These are phyloP conservation scores for Capricornis sumatraensis DNA, from an alignment of 2,113 vertebrate species.

Conservation along the genomic window DNA sequence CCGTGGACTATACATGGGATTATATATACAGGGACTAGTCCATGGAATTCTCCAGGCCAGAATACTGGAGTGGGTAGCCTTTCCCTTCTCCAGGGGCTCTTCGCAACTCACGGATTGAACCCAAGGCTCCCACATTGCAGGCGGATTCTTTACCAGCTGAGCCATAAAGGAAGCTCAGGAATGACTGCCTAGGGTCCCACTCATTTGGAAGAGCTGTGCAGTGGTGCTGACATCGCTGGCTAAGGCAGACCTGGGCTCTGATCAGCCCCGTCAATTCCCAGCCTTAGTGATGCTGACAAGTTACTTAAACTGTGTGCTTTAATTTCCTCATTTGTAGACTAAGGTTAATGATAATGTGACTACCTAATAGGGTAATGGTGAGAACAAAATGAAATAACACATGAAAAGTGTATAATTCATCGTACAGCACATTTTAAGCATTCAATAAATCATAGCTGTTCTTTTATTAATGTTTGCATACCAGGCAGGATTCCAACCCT, in stretches of 20 bases:
- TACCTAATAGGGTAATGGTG: background rate
- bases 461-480: conserved; percentile 8
- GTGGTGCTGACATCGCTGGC: background rate
- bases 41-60: background rate
- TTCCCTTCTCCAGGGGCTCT: background rate
- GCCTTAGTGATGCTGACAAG: background rate
- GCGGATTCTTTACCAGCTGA: background rate
- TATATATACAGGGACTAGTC: background rate
- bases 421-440: background rate
- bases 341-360: background rate
- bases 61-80: background rate
- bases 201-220: background rate
- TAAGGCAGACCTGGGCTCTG: background rate
- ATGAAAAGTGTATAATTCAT: background rate
- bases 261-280: background rate
- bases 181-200: background rate
- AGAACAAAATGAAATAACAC: background rate
- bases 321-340: background rate
- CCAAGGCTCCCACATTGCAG: background rate
- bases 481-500: background rate
- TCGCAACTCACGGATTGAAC: background rate
- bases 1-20: background rate
- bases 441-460: background rate
- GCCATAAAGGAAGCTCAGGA: background rate
- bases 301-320: background rate